A percentile compares a stretch with the other conserved stretches of the same genome.
phyloP scores from a whole-genome alignment of 2,888 invertebrate species.

The Achlya flavicornis region DNA sequence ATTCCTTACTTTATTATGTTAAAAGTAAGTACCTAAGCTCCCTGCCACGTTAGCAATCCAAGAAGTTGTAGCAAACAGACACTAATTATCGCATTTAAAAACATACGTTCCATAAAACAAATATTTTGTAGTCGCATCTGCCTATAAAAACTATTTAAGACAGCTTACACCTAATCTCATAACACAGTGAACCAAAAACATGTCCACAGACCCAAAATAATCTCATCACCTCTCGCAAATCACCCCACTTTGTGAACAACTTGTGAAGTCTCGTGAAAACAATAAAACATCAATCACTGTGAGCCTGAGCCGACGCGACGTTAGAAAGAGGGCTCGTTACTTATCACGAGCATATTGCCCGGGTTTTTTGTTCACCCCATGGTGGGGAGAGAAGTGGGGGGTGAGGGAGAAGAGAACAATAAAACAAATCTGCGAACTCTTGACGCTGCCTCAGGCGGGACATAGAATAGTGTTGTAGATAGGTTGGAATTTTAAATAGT shows the following conservation, averaged over 20 bases:
- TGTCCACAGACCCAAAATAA: conserved; percentile 1
- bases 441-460: conserved; percentile 32
- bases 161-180: background rate
- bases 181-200: conserved; percentile 6
- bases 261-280: conserved; percentile 45
- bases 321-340: conserved; percentile 8
- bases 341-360: conserved; percentile 67
- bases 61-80: no score
- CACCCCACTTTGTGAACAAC: conserved; percentile 1
- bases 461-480: conserved; percentile 25
- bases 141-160: no score
- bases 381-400: conserved; percentile 12
- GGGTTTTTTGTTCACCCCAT: conserved; percentile 48
- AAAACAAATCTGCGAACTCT: conserved; percentile 53
- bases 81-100: background rate
- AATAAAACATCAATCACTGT: conserved; percentile 54
- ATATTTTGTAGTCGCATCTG: no score
- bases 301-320: conserved; percentile 21
- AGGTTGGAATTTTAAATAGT: background rate
- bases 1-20: background rate
- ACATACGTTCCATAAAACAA: background rate
- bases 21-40: no score
- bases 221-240: background rate
- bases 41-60: no score
- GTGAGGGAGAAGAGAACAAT: conserved; percentile 47